These are phyloP conservation scores for Lepas anatifera DNA, from an alignment of 2,888 invertebrate species.

Conservation along the genomic window DNA sequence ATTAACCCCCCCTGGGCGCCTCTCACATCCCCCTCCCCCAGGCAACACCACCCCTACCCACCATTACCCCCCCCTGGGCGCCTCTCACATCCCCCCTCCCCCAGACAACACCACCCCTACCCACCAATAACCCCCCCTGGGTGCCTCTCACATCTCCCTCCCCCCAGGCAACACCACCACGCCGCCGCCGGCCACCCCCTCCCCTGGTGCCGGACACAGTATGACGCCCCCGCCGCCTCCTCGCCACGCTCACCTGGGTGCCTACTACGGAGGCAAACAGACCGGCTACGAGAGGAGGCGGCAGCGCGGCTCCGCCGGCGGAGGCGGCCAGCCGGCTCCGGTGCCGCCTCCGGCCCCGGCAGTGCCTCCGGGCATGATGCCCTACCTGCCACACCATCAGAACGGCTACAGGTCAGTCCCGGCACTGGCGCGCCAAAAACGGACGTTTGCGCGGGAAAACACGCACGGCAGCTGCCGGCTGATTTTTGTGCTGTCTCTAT, in stretches of 20 bases:
- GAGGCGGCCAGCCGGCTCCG: background rate
- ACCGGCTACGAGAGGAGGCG: background rate
- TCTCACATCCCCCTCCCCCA: too few relatives aligned
- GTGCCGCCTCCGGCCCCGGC: background rate
- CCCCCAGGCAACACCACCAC: background rate
- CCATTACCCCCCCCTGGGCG: too few relatives aligned
- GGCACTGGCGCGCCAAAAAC: background rate
- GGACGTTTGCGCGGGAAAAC: too few relatives aligned
- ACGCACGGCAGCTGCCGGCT: too few relatives aligned
- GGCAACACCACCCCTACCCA: too few relatives aligned
- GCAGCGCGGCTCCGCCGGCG: background rate
- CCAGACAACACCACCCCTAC: background rate
- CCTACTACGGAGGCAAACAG: constrained; percentile 1
- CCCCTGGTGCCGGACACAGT: background rate
- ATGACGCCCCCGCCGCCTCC: background rate
- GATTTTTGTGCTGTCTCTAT: too few relatives aligned
- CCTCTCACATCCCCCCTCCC: too few relatives aligned
- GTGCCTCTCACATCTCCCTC: too few relatives aligned
- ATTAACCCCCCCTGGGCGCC: too few relatives aligned
- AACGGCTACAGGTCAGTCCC: background rate
- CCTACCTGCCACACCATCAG: background rate
- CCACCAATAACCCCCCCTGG: too few relatives aligned
- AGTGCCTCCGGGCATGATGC: background rate
- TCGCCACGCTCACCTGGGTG: background rate
- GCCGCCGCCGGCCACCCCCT: background rate